Conservation (phyloP, 2,888 invertebrate species). For the Apomyelois bistriatella region DNA sequence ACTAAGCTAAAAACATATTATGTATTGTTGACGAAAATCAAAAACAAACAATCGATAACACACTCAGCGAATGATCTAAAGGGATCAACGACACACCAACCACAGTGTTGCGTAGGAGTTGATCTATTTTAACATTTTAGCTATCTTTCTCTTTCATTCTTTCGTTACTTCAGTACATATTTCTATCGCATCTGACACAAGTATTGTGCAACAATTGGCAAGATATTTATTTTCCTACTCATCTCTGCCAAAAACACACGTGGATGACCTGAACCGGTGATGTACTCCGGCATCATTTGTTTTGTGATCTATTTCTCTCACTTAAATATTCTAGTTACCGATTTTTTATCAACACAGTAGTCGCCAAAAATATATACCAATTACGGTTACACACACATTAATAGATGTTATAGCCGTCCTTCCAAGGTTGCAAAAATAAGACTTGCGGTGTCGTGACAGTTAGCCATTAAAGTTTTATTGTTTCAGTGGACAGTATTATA, state of each 20-base stretch:
- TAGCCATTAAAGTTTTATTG: conserved; percentile 22
- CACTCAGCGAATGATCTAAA: conserved; percentile 46
- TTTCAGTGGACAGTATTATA: conserved; percentile 38
- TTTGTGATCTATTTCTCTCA: neutral
- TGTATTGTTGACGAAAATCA: conserved; percentile 33
- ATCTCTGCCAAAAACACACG: conserved; percentile 67
- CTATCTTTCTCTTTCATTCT: conserved; percentile 44
- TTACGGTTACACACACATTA: no score
- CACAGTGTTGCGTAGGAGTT: conserved; percentile 65
- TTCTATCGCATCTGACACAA: conserved; percentile 32
- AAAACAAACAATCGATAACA: conserved; percentile 48
- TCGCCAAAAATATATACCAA: no score
- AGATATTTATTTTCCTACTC: conserved; percentile 47
- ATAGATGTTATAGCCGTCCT: conserved; percentile 16
- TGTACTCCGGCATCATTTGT: conserved; percentile 24
- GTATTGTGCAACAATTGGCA: conserved; percentile 75
- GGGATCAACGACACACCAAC: conserved; percentile 71
- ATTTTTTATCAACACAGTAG: neutral
- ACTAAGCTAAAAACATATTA: no score
- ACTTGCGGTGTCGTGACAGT: conserved; percentile 27
- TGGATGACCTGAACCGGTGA: conserved; percentile 48
- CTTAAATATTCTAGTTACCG: neutral
- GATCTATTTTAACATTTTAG: conserved; percentile 63
- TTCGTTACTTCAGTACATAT: conserved; percentile 25
- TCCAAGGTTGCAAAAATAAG: conserved; percentile 34